These are phyloP conservation scores for Corvus hawaiiensis DNA, from an alignment of 2,113 vertebrate genomes.

Conservation along the genomic window DNA sequence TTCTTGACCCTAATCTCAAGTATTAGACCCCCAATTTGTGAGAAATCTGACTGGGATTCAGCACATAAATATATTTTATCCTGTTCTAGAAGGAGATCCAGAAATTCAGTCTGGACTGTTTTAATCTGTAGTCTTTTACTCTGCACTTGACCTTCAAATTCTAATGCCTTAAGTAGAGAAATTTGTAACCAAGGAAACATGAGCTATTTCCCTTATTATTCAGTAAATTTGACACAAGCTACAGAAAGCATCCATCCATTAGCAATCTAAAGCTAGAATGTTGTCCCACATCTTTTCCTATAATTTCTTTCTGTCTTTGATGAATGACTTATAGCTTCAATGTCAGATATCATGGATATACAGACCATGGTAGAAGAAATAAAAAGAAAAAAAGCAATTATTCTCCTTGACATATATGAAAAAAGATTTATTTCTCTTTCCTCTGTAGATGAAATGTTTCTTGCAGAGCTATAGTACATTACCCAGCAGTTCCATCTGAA, in stretches of 20 bases:
- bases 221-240: conserved; percentile 3
- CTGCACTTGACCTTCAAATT: conserved; percentile 1
- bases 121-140: background rate
- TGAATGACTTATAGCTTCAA: background rate
- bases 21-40: background rate
- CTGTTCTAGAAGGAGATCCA: background rate
- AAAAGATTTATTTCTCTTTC: conserved; percentile 29
- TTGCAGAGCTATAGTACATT: background rate
- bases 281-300: background rate
- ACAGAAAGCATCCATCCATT: background rate
- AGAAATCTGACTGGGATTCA: background rate
- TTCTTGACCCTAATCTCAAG: background rate
- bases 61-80: background rate
- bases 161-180: background rate
- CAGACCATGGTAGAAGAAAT: background rate
- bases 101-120: background rate
- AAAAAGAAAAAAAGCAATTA: background rate
- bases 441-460: background rate
- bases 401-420: background rate
- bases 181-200: conserved; percentile 45
- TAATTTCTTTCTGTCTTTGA: background rate
- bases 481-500: background rate
- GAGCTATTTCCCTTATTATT: background rate
- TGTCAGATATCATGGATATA: background rate
- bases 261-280: background rate